A percentile compares a stretch with the other conserved stretches of the same genome.
Evolutionary conservation across 2,797 vertebrate genomes (phyloP).

Genomic region (Artibeus jamaicensis): DNA sequence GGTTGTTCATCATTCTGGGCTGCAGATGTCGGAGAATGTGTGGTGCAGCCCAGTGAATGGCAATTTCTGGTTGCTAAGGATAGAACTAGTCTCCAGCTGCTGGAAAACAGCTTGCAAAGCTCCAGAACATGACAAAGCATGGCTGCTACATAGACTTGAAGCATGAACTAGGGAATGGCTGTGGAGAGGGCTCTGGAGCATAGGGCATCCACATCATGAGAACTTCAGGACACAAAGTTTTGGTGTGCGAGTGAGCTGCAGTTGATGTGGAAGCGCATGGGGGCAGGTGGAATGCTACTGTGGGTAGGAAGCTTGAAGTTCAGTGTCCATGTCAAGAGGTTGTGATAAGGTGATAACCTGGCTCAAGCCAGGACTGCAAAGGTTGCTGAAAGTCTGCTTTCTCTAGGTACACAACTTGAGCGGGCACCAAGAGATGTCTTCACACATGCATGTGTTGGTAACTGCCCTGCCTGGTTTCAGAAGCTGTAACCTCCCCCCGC

Average conservation of each 20-base stretch:
- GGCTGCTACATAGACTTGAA: not conserved
- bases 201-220: not conserved
- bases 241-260: not conserved
- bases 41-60: not conserved
- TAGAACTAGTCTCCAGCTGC: not conserved
- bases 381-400: accelerated
- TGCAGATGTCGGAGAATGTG: not conserved
- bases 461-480: too few relatives aligned
- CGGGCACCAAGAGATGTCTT: not conserved
- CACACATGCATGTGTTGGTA: not conserved
- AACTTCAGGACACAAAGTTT: not conserved
- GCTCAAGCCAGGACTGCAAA: not conserved
- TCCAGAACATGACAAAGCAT: not conserved
- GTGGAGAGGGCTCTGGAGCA: not conserved
- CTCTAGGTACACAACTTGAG: not conserved
- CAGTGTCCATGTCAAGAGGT: not conserved
- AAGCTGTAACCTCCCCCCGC: too few relatives aligned
- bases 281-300: not conserved
- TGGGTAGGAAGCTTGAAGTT: not conserved
- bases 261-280: not conserved
- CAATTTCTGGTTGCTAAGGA: not conserved
- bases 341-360: not conserved
- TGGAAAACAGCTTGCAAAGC: not conserved
- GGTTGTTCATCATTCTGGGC: not conserved
- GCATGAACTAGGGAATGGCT: not conserved